Base-by-base conservation (phyloP, 30 jellyfish, hydroid and myxozoan genomes). In the Aurelia aurita region DNA sequence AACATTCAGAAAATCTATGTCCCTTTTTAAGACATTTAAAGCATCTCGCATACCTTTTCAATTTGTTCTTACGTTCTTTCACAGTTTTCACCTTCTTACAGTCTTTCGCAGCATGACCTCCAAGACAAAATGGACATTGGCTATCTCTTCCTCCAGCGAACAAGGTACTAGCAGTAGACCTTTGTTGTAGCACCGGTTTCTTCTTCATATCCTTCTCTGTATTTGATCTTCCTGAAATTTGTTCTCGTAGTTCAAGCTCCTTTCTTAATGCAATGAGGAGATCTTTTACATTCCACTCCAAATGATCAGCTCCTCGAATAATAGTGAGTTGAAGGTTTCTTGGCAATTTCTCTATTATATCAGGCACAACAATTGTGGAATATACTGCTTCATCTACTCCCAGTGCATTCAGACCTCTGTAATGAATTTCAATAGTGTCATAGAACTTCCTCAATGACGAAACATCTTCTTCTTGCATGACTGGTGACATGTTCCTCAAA, bases 131-230 rank as follows among this genome's bases (percentile, higher is more conserved):
- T 53, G 63, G 63, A 53, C 63, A 53, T 2, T 53, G 5, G 7
- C 63, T 53, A 62, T 22, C 74, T 62, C 47, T 62, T 62, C 39
- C 73, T 62, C 39, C 39, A 62, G 74, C 47, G 8, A 23, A 62
- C 74, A 62, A 62, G 1, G 3, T 62, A 62, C 74, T 62, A 62
- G 74, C 72, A 19, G 72, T 71, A 35, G 84, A 45, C 72, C 84
- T 72, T 21, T 34, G 72, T 6, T n/a, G 43, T 21, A 21, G 2
- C 68, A 21, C 84, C 1, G 35, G 44, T 72, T 35, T 22, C 35
- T 72, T 72, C 44, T 19, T 72, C 47, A 25, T 34, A 34, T 23
- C 58, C 84, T 34, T 34, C 43, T 72, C 25, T 44, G 75, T 19
- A 18, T 46, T 45, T 62, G 74, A 62, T 62, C 74, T 62, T 62